phyloP scores from a whole-genome alignment of 2,888 invertebrate genomes.

The Drosophila meridionalis region DNA sequence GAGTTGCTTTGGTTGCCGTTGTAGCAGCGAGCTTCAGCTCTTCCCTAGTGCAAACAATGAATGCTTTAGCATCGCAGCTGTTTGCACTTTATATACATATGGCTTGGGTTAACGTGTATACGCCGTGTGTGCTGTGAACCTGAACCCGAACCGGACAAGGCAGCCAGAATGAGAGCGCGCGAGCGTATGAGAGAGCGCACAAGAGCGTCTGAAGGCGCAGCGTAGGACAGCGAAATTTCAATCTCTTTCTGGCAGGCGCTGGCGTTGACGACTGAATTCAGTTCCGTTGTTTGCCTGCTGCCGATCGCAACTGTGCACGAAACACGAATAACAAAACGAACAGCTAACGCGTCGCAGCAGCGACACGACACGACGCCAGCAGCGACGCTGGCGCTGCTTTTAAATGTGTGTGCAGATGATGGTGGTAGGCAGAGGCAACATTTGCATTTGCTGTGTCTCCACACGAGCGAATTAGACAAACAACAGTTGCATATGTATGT shows the following conservation, averaged over 20 bases:
- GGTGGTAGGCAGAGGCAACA: constrained; percentile 42
- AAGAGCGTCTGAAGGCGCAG: constrained; percentile 12
- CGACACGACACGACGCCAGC: constrained; percentile 8
- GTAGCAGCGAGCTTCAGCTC: constrained; percentile 39
- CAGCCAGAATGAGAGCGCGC: constrained; percentile 13
- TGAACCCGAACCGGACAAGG: constrained; percentile 43
- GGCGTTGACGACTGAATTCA: constrained; percentile 37
- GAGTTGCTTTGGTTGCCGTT: not conserved
- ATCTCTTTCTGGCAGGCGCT: constrained; percentile 36
- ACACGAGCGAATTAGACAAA: constrained; percentile 52
- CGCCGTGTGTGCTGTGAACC: constrained; percentile 50
- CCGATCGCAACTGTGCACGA: constrained; percentile 57
- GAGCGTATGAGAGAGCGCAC: constrained; percentile 10
- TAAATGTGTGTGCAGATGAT: constrained; percentile 28
- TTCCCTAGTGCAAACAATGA: constrained; percentile 72
- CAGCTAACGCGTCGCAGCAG: constrained; percentile 10
- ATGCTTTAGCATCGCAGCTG: constrained; percentile 64
- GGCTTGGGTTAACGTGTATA: constrained; percentile 35
- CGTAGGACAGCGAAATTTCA: constrained; percentile 45
- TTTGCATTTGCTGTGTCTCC: constrained; percentile 55
- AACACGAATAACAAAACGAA: constrained; percentile 28
- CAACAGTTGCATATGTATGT: constrained; percentile 10
- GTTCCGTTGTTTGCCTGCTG: constrained; percentile 63
- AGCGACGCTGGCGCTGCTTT: constrained; percentile 31
- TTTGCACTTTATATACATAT: constrained; percentile 74